Conservation (phyloP, 2,888 invertebrate genomes). For the Nomada flava region DNA sequence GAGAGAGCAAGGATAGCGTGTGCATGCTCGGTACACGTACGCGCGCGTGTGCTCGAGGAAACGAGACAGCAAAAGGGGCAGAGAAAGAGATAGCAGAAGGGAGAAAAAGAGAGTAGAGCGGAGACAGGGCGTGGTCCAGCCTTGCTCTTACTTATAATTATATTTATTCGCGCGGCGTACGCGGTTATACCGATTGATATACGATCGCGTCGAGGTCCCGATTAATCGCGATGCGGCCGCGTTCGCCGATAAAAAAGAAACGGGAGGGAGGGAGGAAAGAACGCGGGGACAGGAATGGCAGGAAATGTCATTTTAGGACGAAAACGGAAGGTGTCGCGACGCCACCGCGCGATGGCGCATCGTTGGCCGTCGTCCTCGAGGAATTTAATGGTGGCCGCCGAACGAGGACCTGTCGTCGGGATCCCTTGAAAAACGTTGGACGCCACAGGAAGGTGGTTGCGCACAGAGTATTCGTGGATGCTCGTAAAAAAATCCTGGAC, state of each 20-base stretch:
- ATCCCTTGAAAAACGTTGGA: not conserved
- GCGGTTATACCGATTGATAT: conserved; percentile 76
- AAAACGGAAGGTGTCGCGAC: not conserved
- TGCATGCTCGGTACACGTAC: not conserved
- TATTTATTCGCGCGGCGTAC: conserved; percentile 77
- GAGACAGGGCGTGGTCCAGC: conserved; percentile 84
- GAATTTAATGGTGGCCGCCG: conserved; percentile 30
- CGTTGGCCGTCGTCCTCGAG: not conserved
- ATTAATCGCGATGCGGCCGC: conserved; percentile 63
- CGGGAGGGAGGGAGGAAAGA: too few relatives aligned
- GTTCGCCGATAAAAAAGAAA: not conserved
- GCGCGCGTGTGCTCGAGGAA: conserved; percentile 3
- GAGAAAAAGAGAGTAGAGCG: conserved; percentile 78
- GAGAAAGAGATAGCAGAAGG: conserved; percentile 33
- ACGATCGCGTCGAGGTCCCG: conserved; percentile 75
- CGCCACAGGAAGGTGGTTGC: not conserved
- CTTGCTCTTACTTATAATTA: conserved; percentile 83
- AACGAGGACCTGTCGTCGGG: conserved; percentile 6
- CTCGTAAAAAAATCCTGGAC: conserved; percentile 60
- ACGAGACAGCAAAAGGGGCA: conserved; percentile 12
- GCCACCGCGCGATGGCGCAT: not conserved
- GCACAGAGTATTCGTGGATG: conserved; percentile 34
- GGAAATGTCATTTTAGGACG: not conserved
- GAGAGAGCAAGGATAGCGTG: conserved; percentile 48
- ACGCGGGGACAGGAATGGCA: not conserved